Conservation (phyloP, 2,888 invertebrate genomes). For the Xestia c-nigrum region DNA sequence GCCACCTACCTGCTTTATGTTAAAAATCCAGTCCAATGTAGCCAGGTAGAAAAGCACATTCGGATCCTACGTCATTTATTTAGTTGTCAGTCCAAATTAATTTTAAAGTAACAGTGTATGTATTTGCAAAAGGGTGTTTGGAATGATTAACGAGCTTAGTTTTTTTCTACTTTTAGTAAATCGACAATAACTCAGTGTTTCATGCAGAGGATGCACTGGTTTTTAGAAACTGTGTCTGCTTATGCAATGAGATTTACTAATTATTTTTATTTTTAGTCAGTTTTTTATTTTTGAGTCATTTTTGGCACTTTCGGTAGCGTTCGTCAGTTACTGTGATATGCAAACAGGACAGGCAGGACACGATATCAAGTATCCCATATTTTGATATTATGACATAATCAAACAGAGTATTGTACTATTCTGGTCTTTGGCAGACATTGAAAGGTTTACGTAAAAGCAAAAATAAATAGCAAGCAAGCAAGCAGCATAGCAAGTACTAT, state of each 20-base stretch:
- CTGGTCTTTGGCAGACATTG: not conserved
- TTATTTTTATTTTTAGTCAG: not conserved
- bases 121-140: slow-evolving; percentile 68
- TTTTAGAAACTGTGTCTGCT: slow-evolving; percentile 13
- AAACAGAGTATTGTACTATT: not conserved
- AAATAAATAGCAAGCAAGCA: slow-evolving; percentile 30
- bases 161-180: slow-evolving; percentile 65
- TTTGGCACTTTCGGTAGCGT: no score
- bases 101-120: slow-evolving; percentile 54
- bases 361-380: no score
- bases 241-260: not conserved
- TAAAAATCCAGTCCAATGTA: not conserved
- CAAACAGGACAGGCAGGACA: no score
- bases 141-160: slow-evolving; percentile 70
- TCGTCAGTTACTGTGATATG: no score
- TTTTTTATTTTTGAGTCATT: no score
- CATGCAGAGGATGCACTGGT: slow-evolving; percentile 18
- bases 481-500: not conserved
- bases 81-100: slow-evolving; percentile 63
- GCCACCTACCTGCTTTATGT: not conserved
- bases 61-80: slow-evolving; percentile 49
- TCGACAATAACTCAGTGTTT: slow-evolving; percentile 58
- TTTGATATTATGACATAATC: not conserved
- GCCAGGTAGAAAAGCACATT: slow-evolving; percentile 33
- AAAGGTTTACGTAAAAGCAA: slow-evolving; percentile 10